Evolutionary conservation across 2,888 invertebrate species (phyloP).

Genomic region (Sphaeridia pumilis): DNA sequence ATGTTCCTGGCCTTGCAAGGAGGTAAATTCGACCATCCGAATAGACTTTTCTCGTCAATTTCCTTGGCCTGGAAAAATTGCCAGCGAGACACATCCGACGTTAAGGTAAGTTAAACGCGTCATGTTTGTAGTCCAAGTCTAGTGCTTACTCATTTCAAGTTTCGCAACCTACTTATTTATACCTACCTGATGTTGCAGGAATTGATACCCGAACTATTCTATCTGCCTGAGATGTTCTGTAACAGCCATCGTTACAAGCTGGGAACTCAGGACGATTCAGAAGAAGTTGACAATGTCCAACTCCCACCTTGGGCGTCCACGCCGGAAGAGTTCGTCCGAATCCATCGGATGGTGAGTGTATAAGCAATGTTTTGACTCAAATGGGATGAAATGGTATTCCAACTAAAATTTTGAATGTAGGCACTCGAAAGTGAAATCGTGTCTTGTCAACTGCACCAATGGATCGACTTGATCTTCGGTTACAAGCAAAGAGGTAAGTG

Average conservation of each 20-base stretch:
- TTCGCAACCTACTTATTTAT: background rate
- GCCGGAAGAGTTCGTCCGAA: slow-evolving; percentile 94
- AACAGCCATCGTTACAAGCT: slow-evolving; percentile 75
- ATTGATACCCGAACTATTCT: slow-evolving; percentile 96
- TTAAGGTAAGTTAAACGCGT: slow-evolving; percentile 58
- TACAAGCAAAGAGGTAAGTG: slow-evolving; percentile 86
- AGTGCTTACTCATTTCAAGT: background rate
- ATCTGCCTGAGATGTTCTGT: slow-evolving; percentile 96
- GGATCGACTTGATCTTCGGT: slow-evolving; percentile 99
- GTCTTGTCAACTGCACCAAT: slow-evolving; percentile 97
- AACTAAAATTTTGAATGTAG: slow-evolving; percentile 40
- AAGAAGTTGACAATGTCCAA: slow-evolving; percentile 68
- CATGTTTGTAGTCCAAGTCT: no score
- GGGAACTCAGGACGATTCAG: slow-evolving; percentile 72
- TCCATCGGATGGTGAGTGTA: slow-evolving; percentile 77
- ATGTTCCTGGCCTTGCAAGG: slow-evolving; percentile 97
- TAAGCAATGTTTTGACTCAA: no score
- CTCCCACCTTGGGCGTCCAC: slow-evolving; percentile 94
- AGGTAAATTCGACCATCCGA: slow-evolving; percentile 98
- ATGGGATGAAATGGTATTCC: no score
- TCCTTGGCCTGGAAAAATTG: slow-evolving; percentile 97
- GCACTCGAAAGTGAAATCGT: slow-evolving; percentile 98
- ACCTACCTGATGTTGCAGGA: slow-evolving; percentile 49
- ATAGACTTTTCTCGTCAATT: slow-evolving; percentile 88
- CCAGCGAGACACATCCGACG: slow-evolving; percentile 96